Base-by-base conservation (phyloP, 2,797 vertebrate genomes). In the Myoxocephalus aenaeus region DNA sequence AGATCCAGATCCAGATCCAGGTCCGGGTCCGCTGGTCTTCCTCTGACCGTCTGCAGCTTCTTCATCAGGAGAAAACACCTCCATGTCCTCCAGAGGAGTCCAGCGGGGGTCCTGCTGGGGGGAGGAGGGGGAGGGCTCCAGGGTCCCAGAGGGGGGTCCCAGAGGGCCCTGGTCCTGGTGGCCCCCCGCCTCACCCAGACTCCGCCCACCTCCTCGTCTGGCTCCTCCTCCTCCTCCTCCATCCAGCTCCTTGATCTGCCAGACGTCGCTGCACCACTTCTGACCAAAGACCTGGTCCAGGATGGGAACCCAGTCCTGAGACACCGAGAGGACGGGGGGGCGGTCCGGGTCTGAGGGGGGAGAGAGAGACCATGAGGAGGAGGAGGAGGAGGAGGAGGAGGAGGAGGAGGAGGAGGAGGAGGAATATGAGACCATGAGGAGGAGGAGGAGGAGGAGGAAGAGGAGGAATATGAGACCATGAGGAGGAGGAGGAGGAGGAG, bases 221-320 rank as follows among this genome's bases (percentile, higher is more conserved):
- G 12, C 53, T 3, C 32, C 65, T 1, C n/a, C 72, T 1, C 50
- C 57, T 0, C 40, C 73, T 0, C 50, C 70, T 0, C 46, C 73
- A 1, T 51, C 73, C 0, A 88, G 65, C 73, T 92, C 92, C 56
- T 92, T 93, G 27, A 92, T 70, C 71, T 93, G 90, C 94, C 94
- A 95, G 22, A 93, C 58, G 18, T 95, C 94, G 0, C 91, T 91
- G 89, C 94, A 94, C 94, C 94, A 95, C 86, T 94, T 94, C 91
- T 95, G 94, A n/a, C 94, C 94, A 0, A 95, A 95, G 50, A 95
- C 95, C 44, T 95, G 94, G 89, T 95, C 95, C 87, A 96, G 83
- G 75, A 96, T 94, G 8, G 95, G 95, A 7, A 95, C 93, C 95
- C 95, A 96, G 87, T 95, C 93, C 86, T 95, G 95, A 5, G 95